Evolutionary conservation across 37 sponge, comb jelly and placozoan genomes (phyloP).

Genomic region (Geodia barretti): DNA sequence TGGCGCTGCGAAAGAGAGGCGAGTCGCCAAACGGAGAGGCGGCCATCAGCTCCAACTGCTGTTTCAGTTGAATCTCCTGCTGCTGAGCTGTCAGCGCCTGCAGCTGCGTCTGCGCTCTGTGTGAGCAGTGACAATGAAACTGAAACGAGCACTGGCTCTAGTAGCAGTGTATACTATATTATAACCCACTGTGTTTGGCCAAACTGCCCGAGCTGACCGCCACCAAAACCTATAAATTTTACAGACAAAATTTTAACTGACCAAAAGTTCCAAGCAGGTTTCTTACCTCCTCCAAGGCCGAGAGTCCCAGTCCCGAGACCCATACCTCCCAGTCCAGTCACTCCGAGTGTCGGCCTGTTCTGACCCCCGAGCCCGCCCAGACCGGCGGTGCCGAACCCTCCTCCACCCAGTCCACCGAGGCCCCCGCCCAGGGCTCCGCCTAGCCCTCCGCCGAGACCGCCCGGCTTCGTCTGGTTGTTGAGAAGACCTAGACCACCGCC

Average conservation of each 20-base stretch:
- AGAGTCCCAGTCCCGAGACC: not conserved
- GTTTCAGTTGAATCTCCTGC: conserved; percentile 68
- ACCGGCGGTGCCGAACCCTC: conserved; percentile 17
- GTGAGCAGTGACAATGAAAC: not conserved
- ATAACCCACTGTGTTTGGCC: not conserved
- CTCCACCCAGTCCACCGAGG: conserved; percentile 15
- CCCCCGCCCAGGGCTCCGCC: conserved; percentile 25
- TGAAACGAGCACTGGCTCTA: not conserved
- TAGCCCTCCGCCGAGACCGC: conserved; percentile 50
- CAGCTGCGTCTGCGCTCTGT: conserved; percentile 1
- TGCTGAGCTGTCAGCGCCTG: conserved; percentile 32
- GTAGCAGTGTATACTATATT: no score
- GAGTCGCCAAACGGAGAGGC: conserved; percentile 92
- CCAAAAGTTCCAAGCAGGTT: no score
- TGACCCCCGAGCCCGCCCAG: conserved; percentile 7
- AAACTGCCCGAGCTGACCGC: not conserved
- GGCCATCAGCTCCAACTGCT: conserved; percentile 74
- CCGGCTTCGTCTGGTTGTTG: not conserved
- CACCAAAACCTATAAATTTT: conserved; percentile 2
- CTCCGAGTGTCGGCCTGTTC: no score
- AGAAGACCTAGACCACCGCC: conserved; percentile 30
- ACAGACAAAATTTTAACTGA: not conserved
- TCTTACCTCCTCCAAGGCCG: not conserved
- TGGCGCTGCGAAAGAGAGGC: conserved; percentile 85
- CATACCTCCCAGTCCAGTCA: not conserved